Percentiles rank a stretch among this genome's conserved stretches.
Conservation (phyloP, 2,797 vertebrate species). For the Leptatherina wallacei region DNA sequence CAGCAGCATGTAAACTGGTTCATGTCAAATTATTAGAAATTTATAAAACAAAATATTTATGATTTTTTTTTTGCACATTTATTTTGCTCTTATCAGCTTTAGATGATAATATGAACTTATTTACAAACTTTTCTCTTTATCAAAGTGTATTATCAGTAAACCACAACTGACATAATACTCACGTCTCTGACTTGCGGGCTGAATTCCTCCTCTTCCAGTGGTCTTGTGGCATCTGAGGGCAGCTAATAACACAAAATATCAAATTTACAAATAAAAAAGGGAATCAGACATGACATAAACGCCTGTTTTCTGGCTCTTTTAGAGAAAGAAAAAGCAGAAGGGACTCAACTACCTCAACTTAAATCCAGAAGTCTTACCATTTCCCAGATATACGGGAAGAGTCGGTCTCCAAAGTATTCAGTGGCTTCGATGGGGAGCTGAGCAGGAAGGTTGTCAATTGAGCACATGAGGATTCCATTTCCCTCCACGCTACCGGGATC, state of each 20-base stretch:
- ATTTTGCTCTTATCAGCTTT: not conserved
- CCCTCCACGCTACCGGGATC: slow-evolving; percentile 89
- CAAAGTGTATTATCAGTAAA: not conserved
- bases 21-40: too few species aligned
- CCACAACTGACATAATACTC: slow-evolving; percentile 71
- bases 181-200: slow-evolving; percentile 93
- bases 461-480: slow-evolving; percentile 97
- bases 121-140: not conserved
- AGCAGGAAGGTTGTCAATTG: slow-evolving; percentile 97
- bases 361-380: slow-evolving; percentile 87
- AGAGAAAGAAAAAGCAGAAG: slow-evolving; percentile 30
- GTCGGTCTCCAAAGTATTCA: slow-evolving; percentile 94
- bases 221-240: slow-evolving; percentile 88
- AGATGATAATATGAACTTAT: not conserved
- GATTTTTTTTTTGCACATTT: not conserved
- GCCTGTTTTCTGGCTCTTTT: slow-evolving; percentile 18
- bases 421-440: slow-evolving; percentile 97
- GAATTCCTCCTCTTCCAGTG: slow-evolving; percentile 90
- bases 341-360: not conserved
- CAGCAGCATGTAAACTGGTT: not conserved
- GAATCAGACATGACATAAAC: not conserved
- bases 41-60: too few species aligned
- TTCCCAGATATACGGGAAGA: slow-evolving; percentile 96
- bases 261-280: not conserved
- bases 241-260: slow-evolving; percentile 78